Evolutionary conservation across 2,888 invertebrate genomes (phyloP).

Genomic region (Epinotia brunnichana): DNA sequence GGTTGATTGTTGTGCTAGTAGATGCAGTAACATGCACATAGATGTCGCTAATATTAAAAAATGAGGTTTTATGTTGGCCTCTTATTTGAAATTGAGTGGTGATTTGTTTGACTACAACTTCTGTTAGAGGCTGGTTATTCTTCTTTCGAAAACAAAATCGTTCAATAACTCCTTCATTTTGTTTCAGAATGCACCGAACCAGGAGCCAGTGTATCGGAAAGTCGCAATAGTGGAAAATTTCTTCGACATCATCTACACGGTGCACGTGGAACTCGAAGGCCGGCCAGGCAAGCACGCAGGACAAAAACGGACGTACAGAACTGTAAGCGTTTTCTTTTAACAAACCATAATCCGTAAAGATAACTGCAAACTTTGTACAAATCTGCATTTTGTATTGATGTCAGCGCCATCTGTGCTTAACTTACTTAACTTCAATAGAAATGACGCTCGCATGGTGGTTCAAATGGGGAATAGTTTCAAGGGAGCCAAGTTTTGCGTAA

Average conservation of each 20-base stretch:
- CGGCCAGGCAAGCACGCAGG: constrained; percentile 97
- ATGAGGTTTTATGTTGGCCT: no score
- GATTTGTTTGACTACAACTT: no score
- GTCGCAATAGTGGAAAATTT: constrained; percentile 99
- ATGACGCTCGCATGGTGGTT: background rate
- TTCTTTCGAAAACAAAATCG: no score
- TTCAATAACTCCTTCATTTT: constrained; percentile 54
- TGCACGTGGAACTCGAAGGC: constrained; percentile 97
- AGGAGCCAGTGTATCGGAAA: constrained; percentile 92
- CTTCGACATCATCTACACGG: constrained; percentile 97
- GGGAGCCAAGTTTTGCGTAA: background rate
- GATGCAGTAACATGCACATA: constrained; percentile 39
- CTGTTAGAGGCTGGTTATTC: no score
- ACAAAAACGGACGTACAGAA: constrained; percentile 97
- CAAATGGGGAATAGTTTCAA: background rate
- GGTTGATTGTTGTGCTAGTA: background rate
- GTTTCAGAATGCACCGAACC: constrained; percentile 87
- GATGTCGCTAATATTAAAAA: constrained; percentile 53
- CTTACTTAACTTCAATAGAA: background rate
- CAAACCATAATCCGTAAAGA: background rate
- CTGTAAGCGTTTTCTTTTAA: constrained; percentile 85
- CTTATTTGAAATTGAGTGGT: no score
- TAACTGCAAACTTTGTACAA: background rate
- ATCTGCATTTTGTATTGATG: background rate
- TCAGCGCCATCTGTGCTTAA: constrained; percentile 32